Conservation (phyloP, 2,888 invertebrate genomes). For the Ophraella communa region DNA sequence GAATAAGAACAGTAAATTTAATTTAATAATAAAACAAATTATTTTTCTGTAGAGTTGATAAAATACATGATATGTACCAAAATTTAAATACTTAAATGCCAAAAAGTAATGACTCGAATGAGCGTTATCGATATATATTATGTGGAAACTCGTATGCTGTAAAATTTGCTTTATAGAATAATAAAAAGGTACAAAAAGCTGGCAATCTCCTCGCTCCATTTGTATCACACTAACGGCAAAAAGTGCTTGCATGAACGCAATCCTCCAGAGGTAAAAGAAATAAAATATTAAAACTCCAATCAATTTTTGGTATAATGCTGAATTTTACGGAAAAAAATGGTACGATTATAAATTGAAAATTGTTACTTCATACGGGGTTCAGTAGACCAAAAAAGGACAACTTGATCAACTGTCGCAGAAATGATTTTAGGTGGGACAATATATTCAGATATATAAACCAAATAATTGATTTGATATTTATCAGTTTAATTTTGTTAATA, state of each 20-base stretch:
- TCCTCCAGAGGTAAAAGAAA: background rate
- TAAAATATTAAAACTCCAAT: background rate
- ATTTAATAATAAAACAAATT: no score
- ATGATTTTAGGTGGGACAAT: background rate
- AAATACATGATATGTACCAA: no score
- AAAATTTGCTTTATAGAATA: background rate
- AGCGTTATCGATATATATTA: no score
- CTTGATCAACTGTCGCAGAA: slow-evolving; percentile 1
- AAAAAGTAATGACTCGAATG: no score
- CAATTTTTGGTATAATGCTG: no score
- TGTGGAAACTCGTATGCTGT: background rate
- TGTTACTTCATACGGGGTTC: background rate
- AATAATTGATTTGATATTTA: background rate
- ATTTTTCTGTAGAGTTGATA: no score
- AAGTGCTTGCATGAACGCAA: background rate
- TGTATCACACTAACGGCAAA: background rate
- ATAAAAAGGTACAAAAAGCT: background rate
- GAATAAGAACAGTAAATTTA: no score
- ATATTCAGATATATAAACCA: background rate
- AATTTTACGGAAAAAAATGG: no score
- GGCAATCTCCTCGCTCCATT: background rate
- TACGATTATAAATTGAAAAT: background rate
- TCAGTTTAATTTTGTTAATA: background rate
- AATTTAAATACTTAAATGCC: no score
- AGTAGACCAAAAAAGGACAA: background rate